Conservation (phyloP, 1,140 invertebrate species). For the Lepidurus apus region DNA sequence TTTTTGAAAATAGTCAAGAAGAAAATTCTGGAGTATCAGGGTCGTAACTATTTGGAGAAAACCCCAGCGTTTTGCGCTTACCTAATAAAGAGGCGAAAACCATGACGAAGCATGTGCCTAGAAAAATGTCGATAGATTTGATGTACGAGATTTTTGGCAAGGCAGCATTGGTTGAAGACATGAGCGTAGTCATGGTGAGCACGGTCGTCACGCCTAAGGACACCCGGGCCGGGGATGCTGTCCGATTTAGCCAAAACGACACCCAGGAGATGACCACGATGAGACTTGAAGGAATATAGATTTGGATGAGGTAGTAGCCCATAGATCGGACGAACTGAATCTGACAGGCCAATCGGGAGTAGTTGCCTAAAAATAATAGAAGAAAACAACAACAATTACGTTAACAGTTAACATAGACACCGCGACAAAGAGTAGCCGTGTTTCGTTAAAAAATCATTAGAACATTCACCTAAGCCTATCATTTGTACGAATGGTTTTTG, state of each 20-base stretch:
- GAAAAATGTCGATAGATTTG: conserved; percentile 96
- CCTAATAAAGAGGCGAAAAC: conserved; percentile 89
- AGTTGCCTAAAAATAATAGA: conserved; percentile 68
- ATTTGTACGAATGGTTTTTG: too few relatives aligned
- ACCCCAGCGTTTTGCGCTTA: conserved; percentile 50
- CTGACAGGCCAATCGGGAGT: conserved; percentile 93
- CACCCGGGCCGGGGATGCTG: conserved; percentile 93
- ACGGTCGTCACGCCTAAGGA: conserved; percentile 94
- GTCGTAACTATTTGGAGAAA: conserved; percentile 31
- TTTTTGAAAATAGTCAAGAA: background rate
- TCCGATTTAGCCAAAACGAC: conserved; percentile 89
- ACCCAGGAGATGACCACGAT: conserved; percentile 99
- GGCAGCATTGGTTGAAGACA: conserved; percentile 96
- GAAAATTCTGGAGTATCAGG: too few relatives aligned
- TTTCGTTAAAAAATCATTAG: too few relatives aligned
- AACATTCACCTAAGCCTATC: too few relatives aligned
- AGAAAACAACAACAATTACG: background rate
- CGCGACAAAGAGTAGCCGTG: too few relatives aligned
- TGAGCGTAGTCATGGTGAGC: conserved; percentile 97
- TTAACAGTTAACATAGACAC: background rate
- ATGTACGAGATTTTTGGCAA: conserved; percentile 98
- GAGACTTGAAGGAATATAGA: conserved; percentile 96
- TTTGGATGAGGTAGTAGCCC: conserved; percentile 99
- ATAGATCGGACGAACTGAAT: conserved; percentile 96
- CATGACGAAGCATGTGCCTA: conserved; percentile 97